Conservation (phyloP, 2,113 vertebrate species). For the Mus spicilegus region DNA sequence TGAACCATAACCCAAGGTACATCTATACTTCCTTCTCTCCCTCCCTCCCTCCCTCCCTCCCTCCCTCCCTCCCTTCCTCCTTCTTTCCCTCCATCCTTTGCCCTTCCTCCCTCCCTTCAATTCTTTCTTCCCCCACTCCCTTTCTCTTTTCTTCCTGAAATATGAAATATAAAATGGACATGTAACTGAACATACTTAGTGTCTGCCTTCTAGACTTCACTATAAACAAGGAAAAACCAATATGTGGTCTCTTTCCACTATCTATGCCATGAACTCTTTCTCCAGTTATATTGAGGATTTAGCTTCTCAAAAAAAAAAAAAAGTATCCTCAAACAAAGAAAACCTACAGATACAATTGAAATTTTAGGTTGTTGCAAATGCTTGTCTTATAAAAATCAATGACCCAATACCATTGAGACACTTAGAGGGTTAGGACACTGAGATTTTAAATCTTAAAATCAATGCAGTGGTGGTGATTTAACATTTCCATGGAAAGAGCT, state of each 20-base stretch:
- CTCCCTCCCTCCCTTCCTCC: not conserved
- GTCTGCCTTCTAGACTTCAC: not conserved
- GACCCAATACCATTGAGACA: not conserved
- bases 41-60: no score
- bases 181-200: not conserved
- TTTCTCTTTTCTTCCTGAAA: not conserved
- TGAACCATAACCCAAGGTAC: not conserved
- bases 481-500: not conserved
- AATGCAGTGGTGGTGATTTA: not conserved
- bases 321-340: no score
- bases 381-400: not conserved
- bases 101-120: no score
- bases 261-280: not conserved
- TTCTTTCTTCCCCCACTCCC: no score
- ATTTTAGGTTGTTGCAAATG: not conserved
- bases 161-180: not conserved
- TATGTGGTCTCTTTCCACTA: not conserved
- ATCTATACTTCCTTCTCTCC: no score
- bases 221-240: not conserved
- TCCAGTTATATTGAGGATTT: not conserved
- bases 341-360: not conserved
- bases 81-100: not conserved
- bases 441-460: not conserved
- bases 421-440: not conserved
- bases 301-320: not conserved